A percentile compares a stretch with the other conserved stretches of the same genome.
Evolutionary conservation across 2,797 vertebrate genomes (phyloP).

Genomic region (Pyrocephalus nanus): DNA sequence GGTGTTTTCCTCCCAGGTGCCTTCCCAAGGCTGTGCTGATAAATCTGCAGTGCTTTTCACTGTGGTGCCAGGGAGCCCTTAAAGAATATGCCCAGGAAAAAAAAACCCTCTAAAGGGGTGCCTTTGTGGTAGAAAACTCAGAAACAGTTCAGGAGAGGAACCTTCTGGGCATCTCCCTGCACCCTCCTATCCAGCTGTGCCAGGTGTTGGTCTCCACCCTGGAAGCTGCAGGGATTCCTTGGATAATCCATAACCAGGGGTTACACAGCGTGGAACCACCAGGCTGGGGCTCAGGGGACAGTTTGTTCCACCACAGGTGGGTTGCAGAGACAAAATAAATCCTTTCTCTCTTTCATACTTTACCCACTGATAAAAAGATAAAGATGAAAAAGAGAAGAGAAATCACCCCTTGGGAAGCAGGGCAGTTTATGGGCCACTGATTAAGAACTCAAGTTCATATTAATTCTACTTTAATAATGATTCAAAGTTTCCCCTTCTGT

Average conservation of each 20-base stretch:
- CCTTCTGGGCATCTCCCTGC: not conserved
- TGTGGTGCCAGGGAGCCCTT: not conserved
- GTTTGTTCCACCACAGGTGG: not conserved
- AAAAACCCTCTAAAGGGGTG: conserved; percentile 30
- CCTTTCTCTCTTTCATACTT: not conserved
- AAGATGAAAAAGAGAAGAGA: not conserved
- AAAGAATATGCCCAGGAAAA: not conserved
- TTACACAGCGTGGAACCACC: not conserved
- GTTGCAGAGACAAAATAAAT: not conserved
- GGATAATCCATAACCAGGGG: not conserved
- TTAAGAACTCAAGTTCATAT: not conserved
- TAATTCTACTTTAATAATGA: not conserved
- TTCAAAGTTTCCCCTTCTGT: not conserved
- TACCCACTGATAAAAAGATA: not conserved
- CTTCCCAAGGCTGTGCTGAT: conserved; percentile 24
- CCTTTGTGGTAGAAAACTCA: not conserved
- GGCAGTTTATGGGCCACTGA: not conserved
- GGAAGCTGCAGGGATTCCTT: not conserved
- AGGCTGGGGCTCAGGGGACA: not conserved
- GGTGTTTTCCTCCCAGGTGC: not conserved
- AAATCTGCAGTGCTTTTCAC: conserved; percentile 31
- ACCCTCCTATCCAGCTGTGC: not conserved
- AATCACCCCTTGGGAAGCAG: not conserved
- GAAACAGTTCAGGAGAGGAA: conserved; percentile 17
- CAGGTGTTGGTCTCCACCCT: not conserved